Evolutionary conservation across 2,113 vertebrate genomes (phyloP).

Genomic region (Cebus imitator): DNA sequence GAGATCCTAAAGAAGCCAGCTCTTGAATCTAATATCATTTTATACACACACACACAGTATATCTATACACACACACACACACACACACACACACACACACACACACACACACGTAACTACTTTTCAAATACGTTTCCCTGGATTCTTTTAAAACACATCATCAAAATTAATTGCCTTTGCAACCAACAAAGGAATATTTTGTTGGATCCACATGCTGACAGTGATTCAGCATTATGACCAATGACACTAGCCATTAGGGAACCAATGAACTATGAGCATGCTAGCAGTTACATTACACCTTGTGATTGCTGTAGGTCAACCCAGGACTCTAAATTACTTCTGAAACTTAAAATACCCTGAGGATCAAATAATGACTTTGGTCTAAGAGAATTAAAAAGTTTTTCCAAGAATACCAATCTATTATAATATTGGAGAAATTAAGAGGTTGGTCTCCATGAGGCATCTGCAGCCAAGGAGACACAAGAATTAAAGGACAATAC

Average conservation of each 20-base stretch:
- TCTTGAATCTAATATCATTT: not conserved
- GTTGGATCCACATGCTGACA: not conserved
- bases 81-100: too few species aligned
- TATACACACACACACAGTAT: not conserved
- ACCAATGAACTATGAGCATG: not conserved
- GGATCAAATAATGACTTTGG: not conserved
- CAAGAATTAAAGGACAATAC: not conserved
- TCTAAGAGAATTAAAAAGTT: not conserved
- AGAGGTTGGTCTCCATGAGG: not conserved
- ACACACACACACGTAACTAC: not conserved
- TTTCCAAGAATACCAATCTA: slow-evolving; percentile 6
- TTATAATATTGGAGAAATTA: not conserved
- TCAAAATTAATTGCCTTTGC: not conserved
- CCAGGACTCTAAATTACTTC: not conserved
- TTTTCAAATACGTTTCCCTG: slow-evolving; percentile 8
- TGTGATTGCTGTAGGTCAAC: not conserved
- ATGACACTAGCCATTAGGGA: not conserved
- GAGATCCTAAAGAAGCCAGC: not conserved
- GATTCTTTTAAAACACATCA: not conserved
- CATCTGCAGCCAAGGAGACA: not conserved
- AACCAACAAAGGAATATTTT: not conserved
- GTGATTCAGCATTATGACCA: not conserved
- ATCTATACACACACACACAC: too few species aligned
- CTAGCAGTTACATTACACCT: not conserved
- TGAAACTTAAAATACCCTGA: slow-evolving; percentile 21